A percentile compares a stretch with the other conserved stretches of the same genome.
These are phyloP conservation scores for Pagrus major DNA, from an alignment of 2,113 vertebrate species.

Conservation along the genomic window DNA sequence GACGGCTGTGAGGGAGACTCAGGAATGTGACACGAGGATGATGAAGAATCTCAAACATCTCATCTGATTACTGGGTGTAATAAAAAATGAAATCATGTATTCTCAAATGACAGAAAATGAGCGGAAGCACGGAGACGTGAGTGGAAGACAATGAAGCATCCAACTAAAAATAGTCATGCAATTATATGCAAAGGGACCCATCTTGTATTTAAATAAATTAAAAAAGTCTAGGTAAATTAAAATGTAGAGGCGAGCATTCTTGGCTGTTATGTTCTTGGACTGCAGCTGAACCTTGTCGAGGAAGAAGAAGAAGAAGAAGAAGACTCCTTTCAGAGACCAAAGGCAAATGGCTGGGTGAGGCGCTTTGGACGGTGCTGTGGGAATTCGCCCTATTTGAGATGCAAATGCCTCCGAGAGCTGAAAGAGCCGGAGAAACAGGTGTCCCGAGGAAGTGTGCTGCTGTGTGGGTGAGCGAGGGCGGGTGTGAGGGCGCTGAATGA, in stretches of 20 bases:
- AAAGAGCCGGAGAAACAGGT: conserved; percentile 85
- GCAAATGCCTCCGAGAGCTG: conserved; percentile 82
- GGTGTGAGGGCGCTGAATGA: conserved; percentile 63
- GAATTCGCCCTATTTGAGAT: conserved; percentile 82
- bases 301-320: conserved; percentile 54
- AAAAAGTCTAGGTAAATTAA: conserved; percentile 19
- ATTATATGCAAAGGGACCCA: neutral
- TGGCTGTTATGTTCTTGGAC: conserved; percentile 51
- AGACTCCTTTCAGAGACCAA: conserved; percentile 60
- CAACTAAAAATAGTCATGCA: neutral
- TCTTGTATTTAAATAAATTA: neutral
- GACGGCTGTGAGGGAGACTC: neutral
- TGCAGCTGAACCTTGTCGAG: conserved; percentile 55
- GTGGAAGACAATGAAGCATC: neutral
- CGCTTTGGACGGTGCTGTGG: conserved; percentile 64
- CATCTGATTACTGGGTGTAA: neutral
- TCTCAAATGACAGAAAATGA: neutral
- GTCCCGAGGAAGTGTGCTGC: conserved; percentile 80
- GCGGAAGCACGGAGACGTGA: neutral
- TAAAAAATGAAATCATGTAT: neutral
- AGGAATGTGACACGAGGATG: conserved; percentile 8
- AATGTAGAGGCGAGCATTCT: conserved; percentile 23
- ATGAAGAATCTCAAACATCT: conserved; percentile 1
- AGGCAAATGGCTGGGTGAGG: conserved; percentile 57
- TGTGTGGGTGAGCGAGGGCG: conserved; percentile 51